Percentiles rank a stretch among this genome's conserved stretches.
phyloP scores from a whole-genome alignment of 1,140 invertebrate species.

The Apocrypta bakeri region DNA sequence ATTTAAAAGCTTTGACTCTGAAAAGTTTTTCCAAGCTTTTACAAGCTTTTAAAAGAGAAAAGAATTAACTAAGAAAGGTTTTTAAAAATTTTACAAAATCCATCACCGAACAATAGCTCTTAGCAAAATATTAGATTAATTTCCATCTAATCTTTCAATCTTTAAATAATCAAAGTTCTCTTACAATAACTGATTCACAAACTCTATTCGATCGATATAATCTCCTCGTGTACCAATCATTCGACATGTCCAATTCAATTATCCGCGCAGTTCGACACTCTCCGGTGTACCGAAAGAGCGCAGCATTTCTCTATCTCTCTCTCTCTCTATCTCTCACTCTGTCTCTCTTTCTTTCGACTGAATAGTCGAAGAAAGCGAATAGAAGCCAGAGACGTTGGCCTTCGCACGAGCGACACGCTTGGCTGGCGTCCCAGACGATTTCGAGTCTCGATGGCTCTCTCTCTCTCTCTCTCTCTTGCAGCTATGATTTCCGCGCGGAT shows the following conservation, averaged over 20 bases:
- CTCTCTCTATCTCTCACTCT: slow-evolving; percentile 32
- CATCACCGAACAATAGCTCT: background rate
- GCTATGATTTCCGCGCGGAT: slow-evolving; percentile 72
- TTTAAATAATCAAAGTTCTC: slow-evolving; percentile 12
- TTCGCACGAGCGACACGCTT: slow-evolving; percentile 50
- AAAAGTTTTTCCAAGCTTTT: background rate
- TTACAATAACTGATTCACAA: background rate
- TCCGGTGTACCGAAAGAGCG: background rate
- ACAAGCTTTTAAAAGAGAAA: background rate
- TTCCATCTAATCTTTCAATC: background rate
- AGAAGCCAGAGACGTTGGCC: background rate
- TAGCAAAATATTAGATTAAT: slow-evolving; percentile 24
- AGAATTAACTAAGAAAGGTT: background rate
- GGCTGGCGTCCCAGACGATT: slow-evolving; percentile 68
- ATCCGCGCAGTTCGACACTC: slow-evolving; percentile 42
- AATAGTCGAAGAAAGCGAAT: slow-evolving; percentile 8
- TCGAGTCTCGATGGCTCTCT: slow-evolving; percentile 65
- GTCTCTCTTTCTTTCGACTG: background rate
- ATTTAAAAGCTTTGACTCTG: background rate
- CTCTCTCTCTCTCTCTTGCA: slow-evolving; percentile 40
- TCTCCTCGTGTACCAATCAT: slow-evolving; percentile 53
- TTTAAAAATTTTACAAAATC: background rate
- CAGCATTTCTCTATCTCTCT: background rate
- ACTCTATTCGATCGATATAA: background rate
- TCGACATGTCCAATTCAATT: slow-evolving; percentile 58